Evolutionary conservation across 2,888 invertebrate species (phyloP), one percentile per base, ranked within the genome.

Genomic region (Galeopsomyia nigrocyanea): DNA sequence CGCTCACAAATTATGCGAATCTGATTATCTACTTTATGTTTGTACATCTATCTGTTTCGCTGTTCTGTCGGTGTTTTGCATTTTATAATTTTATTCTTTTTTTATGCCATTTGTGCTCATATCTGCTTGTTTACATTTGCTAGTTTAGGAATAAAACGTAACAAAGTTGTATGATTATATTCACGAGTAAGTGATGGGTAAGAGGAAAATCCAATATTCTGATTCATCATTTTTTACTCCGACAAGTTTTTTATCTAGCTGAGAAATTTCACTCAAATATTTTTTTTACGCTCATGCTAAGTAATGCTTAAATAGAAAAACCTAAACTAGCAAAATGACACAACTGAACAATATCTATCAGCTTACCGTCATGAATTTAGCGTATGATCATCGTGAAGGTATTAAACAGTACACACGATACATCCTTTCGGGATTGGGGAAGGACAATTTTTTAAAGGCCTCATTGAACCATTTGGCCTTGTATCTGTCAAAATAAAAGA

Each of bases 371-470:
- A 46, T 56, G 51, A 65, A 60, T 68, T 55, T 57, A 51, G 56
- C 46, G 64, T 69, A 39, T 21, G 19, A 64, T 19, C 70, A 71
- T 74, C 75, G 74, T 74, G 65, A 77, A 77, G 62, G 66, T 74
- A 75, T 65, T 53, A 17, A 55, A 77, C 66, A 57, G 31, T 68
- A 63, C 73, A 73, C 77, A 74, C 73, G 75, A 68, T 74, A 68
- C 31, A 77, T 76, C 74, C 72, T 71, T 69, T 58, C 39, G 55
- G 66, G 56, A 57, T 22, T 60, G 51, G 65, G 39, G 51, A 55
- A 73, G 74, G 73, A 77, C 66, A 49, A 26, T 26, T 14, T 62
- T 60, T 53, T 26, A 17, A 39, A 64, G 57, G 55, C 46, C 51
- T 64, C 50, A 16, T 57, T 39, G 7, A 39, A 26, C 19, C 17